phyloP scores from a whole-genome alignment of 1,140 invertebrate genomes.

The Sycobia sp. region DNA sequence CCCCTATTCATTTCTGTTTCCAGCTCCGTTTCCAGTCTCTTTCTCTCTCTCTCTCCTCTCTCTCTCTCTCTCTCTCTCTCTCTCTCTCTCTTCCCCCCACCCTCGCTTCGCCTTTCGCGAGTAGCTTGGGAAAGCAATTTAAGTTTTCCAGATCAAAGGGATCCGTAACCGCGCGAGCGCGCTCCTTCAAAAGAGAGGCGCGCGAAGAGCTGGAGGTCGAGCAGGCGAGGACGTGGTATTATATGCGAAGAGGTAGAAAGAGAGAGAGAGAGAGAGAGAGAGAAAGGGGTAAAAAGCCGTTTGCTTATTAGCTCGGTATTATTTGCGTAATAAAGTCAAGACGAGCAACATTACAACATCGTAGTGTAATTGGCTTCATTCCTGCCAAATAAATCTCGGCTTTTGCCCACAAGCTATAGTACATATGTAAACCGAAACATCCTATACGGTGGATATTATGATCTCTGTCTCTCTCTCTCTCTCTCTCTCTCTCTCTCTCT shows the following conservation, averaged over 20 bases:
- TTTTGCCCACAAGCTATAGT: too few relatives aligned
- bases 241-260: too few relatives aligned
- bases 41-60: background rate
- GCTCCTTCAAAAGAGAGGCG: background rate
- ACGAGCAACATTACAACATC: background rate
- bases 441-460: too few relatives aligned
- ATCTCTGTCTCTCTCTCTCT: too few relatives aligned
- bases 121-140: constrained; percentile 33
- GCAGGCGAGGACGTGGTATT: background rate
- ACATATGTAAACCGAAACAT: too few relatives aligned
- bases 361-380: constrained; percentile 2
- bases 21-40: too few relatives aligned
- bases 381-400: too few relatives aligned
- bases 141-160: constrained; percentile 33
- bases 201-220: background rate
- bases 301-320: constrained; percentile 3
- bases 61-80: background rate
- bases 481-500: too few relatives aligned
- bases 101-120: too few relatives aligned
- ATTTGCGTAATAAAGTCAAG: background rate
- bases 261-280: background rate
- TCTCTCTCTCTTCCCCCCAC: background rate
- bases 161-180: too few relatives aligned
- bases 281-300: background rate
- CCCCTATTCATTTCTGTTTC: background rate